Evolutionary conservation across 2,888 invertebrate genomes (phyloP).

Genomic region (Lobophora halterata): DNA sequence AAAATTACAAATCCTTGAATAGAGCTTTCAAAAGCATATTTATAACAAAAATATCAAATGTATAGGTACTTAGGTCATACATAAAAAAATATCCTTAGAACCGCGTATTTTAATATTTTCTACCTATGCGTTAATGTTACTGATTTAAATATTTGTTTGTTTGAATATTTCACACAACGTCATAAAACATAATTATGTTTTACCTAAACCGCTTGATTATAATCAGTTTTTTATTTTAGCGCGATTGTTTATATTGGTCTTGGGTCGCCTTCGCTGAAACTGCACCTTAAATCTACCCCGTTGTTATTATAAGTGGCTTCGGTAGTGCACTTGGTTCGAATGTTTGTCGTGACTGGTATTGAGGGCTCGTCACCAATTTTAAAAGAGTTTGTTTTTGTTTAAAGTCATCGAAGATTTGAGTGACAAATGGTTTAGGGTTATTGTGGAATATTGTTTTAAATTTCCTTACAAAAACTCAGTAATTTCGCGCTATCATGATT

Average conservation of each 20-base stretch:
- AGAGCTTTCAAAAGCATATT: too few species aligned
- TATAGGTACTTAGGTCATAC: too few species aligned
- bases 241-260: background rate
- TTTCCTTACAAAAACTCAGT: background rate
- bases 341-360: constrained; percentile 33
- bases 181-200: too few species aligned
- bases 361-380: constrained; percentile 26
- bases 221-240: too few species aligned
- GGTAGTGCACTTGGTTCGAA: constrained; percentile 31
- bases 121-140: too few species aligned
- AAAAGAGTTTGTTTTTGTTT: constrained; percentile 26
- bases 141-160: too few species aligned
- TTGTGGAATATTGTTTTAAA: constrained; percentile 6
- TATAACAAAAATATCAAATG: too few species aligned
- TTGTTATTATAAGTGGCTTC: constrained; percentile 31
- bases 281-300: constrained; percentile 18
- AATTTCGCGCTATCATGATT: constrained; percentile 6
- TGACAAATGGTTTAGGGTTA: constrained; percentile 15
- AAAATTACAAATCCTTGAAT: too few species aligned
- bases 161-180: too few species aligned
- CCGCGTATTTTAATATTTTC: too few species aligned
- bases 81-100: too few species aligned
- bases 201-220: too few species aligned
- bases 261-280: constrained; percentile 7
- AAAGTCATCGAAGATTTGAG: constrained; percentile 20